phyloP scores from a whole-genome alignment of 92 coral and sea anemone genomes.

The Bergia sp. region DNA sequence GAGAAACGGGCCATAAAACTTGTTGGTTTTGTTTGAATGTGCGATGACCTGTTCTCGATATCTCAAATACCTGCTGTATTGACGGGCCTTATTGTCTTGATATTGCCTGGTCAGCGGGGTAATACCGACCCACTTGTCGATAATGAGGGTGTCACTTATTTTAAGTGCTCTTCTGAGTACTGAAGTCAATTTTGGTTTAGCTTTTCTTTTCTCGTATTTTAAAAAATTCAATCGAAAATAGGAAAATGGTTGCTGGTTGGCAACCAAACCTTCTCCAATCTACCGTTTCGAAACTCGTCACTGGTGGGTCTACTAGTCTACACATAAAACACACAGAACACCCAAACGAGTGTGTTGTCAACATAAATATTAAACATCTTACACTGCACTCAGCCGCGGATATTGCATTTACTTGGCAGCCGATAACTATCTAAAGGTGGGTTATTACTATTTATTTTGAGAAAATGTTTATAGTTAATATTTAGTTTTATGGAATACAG shows the following conservation, averaged over 20 bases:
- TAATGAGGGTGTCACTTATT: background rate
- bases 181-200: background rate
- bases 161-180: background rate
- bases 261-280: too few species aligned
- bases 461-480: too few species aligned
- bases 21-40: background rate
- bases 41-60: slow-evolving; percentile 10
- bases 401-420: background rate
- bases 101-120: background rate
- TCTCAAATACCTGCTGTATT: slow-evolving; percentile 1
- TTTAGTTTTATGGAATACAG: background rate
- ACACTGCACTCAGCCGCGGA: background rate
- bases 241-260: background rate
- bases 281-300: background rate
- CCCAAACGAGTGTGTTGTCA: background rate
- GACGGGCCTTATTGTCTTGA: background rate
- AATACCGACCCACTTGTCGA: background rate
- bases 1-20: background rate
- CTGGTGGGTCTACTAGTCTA: background rate
- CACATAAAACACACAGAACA: slow-evolving; percentile 5
- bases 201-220: background rate
- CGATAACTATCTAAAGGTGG: background rate
- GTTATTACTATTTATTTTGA: background rate
- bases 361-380: slow-evolving; percentile 12
- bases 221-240: background rate